Conservation (phyloP, 1,140 invertebrate species). For the Saccostrea glomerata region DNA sequence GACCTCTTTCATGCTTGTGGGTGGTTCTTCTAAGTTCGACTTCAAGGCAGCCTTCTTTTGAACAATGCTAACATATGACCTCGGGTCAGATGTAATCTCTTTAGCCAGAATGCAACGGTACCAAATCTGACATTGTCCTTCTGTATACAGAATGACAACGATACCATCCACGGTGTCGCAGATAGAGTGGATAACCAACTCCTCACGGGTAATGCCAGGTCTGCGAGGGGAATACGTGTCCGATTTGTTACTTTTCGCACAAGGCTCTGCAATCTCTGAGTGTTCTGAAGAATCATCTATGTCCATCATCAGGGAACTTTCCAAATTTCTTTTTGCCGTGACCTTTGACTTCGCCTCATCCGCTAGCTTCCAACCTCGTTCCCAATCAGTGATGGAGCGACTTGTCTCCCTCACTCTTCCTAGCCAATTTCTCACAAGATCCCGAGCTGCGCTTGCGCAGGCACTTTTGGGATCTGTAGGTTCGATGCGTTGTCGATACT, state of each 20-base stretch:
- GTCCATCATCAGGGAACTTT: not conserved
- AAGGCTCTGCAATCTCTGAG: not conserved
- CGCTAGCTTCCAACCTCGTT: slow-evolving; percentile 8
- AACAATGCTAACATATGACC: slow-evolving; percentile 7
- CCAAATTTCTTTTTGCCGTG: not conserved
- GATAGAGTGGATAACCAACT: slow-evolving; percentile 10
- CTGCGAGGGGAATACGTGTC: not conserved
- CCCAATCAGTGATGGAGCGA: slow-evolving; percentile 9
- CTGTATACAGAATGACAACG: not conserved
- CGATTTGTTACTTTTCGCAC: slow-evolving; percentile 7
- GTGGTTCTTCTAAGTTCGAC: not conserved
- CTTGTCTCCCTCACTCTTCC: not conserved
- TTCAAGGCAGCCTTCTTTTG: slow-evolving; percentile 19
- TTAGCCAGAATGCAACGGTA: slow-evolving; percentile 1
- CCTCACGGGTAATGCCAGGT: not conserved
- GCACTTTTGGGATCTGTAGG: not conserved
- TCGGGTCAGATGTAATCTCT: slow-evolving; percentile 17
- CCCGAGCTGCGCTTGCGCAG: not conserved
- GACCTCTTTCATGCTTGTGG: slow-evolving; percentile 4
- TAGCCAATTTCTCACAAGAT: slow-evolving; percentile 1
- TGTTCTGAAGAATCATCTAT: not conserved
- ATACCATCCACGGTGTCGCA: slow-evolving; percentile 2
- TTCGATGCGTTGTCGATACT: slow-evolving; percentile 4
- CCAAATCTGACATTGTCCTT: slow-evolving; percentile 6
- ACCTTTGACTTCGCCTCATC: not conserved